Evolutionary conservation across 2,888 invertebrate species (phyloP).

Genomic region (Volucella inflata): DNA sequence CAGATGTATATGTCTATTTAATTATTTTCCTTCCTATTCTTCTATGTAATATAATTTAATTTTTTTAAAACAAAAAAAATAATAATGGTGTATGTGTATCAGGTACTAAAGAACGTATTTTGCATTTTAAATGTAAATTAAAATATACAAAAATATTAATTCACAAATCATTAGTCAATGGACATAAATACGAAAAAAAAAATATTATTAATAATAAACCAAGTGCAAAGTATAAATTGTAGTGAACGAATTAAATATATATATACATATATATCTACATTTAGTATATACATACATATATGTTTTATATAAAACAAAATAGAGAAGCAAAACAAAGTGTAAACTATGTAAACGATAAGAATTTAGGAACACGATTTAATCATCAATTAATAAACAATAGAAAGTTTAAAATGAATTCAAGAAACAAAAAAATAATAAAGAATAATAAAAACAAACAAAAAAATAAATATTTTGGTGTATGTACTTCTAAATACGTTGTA

Average conservation of each 20-base stretch:
- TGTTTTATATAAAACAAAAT: slow-evolving; percentile 55
- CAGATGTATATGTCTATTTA: slow-evolving; percentile 16
- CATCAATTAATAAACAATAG: slow-evolving; percentile 41
- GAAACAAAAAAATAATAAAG: not conserved
- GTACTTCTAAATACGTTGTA: slow-evolving; percentile 51
- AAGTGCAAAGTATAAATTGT: slow-evolving; percentile 63
- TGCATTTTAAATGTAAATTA: slow-evolving; percentile 27
- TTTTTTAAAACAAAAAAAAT: slow-evolving; percentile 10
- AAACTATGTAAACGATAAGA: slow-evolving; percentile 20
- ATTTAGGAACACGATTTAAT: slow-evolving; percentile 29
- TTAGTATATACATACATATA: slow-evolving; percentile 24
- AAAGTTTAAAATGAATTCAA: slow-evolving; percentile 28
- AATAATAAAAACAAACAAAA: not conserved
- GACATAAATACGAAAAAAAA: slow-evolving; percentile 10
- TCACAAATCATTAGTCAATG: slow-evolving; percentile 38
- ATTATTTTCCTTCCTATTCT: slow-evolving; percentile 9
- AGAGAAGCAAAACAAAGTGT: slow-evolving; percentile 6
- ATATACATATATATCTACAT: slow-evolving; percentile 31
- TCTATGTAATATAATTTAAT: slow-evolving; percentile 14
- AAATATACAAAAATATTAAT: slow-evolving; percentile 7
- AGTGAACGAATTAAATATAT: slow-evolving; percentile 12
- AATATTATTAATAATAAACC: slow-evolving; percentile 30
- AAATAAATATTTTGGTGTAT: slow-evolving; percentile 49
- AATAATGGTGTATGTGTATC: slow-evolving; percentile 5
- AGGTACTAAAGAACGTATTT: slow-evolving; percentile 2